Conservation (phyloP, 2,888 invertebrate species). For the Biston stratarius region DNA sequence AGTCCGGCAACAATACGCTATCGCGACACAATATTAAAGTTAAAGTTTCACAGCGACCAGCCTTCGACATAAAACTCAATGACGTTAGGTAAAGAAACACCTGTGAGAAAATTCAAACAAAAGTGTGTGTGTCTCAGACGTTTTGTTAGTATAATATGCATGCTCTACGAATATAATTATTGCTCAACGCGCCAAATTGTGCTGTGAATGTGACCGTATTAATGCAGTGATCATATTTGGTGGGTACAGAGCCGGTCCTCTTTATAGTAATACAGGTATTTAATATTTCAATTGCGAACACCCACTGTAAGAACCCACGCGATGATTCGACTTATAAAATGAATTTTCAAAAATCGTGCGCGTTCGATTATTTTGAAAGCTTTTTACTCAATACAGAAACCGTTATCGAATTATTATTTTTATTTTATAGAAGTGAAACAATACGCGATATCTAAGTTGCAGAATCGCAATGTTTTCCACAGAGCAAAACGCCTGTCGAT, state of each 20-base stretch:
- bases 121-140: conserved; percentile 57
- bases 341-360: conserved; percentile 29
- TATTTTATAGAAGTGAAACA: conserved; percentile 34
- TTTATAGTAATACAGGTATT: conserved; percentile 31
- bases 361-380: conserved; percentile 25
- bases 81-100: conserved; percentile 76
- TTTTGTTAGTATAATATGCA: conserved; percentile 46
- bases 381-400: conserved; percentile 12
- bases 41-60: conserved; percentile 80
- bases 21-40: conserved; percentile 78
- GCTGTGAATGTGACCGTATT: conserved; percentile 49
- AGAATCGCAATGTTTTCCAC: conserved; percentile 42
- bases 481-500: conserved; percentile 47
- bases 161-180: conserved; percentile 53
- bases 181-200: conserved; percentile 53
- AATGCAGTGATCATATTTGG: conserved; percentile 44
- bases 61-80: conserved; percentile 81
- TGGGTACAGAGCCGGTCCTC: conserved; percentile 35
- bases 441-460: conserved; percentile 40
- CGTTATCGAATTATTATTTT: conserved; percentile 19
- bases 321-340: conserved; percentile 23
- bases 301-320: conserved; percentile 38
- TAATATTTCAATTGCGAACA: conserved; percentile 37
- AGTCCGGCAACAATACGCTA: conserved; percentile 75
- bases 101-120: conserved; percentile 83